Base-by-base conservation (phyloP, 2,113 vertebrate species). In the Corvus hawaiiensis region DNA sequence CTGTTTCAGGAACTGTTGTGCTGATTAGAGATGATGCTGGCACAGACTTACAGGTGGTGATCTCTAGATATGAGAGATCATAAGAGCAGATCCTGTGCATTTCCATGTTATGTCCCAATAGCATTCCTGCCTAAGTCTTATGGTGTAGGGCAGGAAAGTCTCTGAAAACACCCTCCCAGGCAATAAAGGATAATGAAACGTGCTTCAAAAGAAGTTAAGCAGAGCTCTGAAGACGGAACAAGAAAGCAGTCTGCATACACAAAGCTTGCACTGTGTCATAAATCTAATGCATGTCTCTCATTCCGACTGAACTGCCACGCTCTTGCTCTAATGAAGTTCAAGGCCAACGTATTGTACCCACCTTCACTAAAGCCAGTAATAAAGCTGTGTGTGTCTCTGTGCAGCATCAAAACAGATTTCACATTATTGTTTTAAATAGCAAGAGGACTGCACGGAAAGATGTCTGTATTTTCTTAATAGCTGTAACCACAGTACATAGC, bases 401-500 rank as follows among this genome's bases (percentile, higher is more conserved):
- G 63, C 86, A 97, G 91, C 95, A 96, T 97, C 97, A 97, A 96
- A 97, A 95, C 82, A 88, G 89, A 95, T 84, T 96, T 95, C 73
- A 85, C 30, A 18, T 82, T 93, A 96, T 87, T 94, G 89, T 63
- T 84, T 91, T 91, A 96, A 97, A 93, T 79, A 74, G 84, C 75
- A 89, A 90, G 84, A 96, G 71, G 71, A 81, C 54, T 91, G 74
- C 83, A 96, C 55, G 83, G 95, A 96, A 96, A 94, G 95, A 96
- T 66, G 77, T 96, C 93, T 97, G 95, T 90, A 94, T 97, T 97
- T 96, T 94, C 97, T 96, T 97, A 97, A 97, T 94, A 95, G 86
- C 64, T 71, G 63, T 96, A 97, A 97, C 96, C 96, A 87, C 90
- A 95, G 93, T 79, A 87, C 67, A 93, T 54, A 97, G 94, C 97